Evolutionary conservation across 2,888 invertebrate species (phyloP).

Genomic region (Hypsopygia costalis): DNA sequence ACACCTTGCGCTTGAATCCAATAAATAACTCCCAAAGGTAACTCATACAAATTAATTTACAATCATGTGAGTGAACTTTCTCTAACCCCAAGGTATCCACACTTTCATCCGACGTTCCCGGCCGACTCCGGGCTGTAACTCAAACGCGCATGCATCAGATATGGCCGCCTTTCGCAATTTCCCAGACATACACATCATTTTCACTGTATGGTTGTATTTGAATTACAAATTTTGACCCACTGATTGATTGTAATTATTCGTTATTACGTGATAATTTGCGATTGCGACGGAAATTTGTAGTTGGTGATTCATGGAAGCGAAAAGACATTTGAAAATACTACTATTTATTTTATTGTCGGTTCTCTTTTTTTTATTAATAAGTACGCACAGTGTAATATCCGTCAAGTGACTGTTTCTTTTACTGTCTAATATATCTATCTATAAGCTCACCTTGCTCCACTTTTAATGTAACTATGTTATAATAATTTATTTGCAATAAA

Average conservation of each 20-base stretch:
- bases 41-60: neutral
- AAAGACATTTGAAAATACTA: too few relatives aligned
- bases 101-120: slow-evolving; percentile 25
- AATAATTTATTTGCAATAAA: too few relatives aligned
- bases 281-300: too few relatives aligned
- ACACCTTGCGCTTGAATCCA: too few relatives aligned
- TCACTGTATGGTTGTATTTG: slow-evolving; percentile 17
- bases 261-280: neutral
- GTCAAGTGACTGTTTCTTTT: too few relatives aligned
- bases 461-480: too few relatives aligned
- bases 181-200: slow-evolving; percentile 4
- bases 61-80: neutral
- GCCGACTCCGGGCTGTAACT: slow-evolving; percentile 37
- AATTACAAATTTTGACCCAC: slow-evolving; percentile 38
- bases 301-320: too few relatives aligned
- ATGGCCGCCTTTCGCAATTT: slow-evolving; percentile 20
- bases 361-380: too few relatives aligned
- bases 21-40: neutral
- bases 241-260: slow-evolving; percentile 20
- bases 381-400: too few relatives aligned
- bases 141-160: slow-evolving; percentile 54
- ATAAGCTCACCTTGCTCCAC: too few relatives aligned
- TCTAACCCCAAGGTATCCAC: neutral
- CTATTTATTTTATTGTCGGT: too few relatives aligned
- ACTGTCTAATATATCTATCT: too few relatives aligned